Conservation (phyloP, 2,113 vertebrate species). For the Psilopsiagon aurifrons region DNA sequence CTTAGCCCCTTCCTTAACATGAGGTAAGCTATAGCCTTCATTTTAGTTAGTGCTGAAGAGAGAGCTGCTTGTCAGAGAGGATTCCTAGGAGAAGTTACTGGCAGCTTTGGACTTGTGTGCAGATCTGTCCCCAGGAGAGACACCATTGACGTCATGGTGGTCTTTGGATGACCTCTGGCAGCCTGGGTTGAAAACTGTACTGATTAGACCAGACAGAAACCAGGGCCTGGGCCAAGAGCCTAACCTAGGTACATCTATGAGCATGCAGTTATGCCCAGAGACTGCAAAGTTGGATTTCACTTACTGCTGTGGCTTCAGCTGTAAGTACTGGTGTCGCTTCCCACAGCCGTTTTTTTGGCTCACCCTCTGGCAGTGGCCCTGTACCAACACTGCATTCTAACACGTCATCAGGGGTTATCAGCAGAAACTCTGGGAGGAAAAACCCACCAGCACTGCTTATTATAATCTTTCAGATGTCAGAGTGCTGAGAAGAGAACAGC, state of each 20-base stretch:
- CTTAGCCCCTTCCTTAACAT: neutral
- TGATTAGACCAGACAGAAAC: neutral
- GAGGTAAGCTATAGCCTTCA: neutral
- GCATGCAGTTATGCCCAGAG: neutral
- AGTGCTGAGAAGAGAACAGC: neutral
- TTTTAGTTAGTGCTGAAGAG: neutral
- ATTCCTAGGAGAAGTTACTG: neutral
- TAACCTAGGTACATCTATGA: neutral
- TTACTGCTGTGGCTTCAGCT: neutral
- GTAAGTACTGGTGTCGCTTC: neutral
- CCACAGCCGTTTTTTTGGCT: neutral
- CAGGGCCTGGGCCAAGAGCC: neutral
- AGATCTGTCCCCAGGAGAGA: neutral
- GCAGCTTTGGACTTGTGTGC: neutral
- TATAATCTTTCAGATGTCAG: neutral
- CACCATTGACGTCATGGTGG: neutral
- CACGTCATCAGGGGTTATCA: neutral
- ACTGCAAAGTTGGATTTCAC: neutral
- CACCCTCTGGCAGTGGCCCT: neutral
- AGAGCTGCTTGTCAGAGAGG: neutral
- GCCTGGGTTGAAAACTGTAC: neutral
- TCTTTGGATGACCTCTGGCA: slow-evolving; percentile 35
- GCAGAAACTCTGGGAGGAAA: neutral
- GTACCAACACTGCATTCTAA: neutral
- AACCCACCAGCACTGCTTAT: neutral